These are phyloP conservation scores for Gnatocerus cornutus DNA, from an alignment of 2,888 invertebrate genomes.

Conservation along the genomic window DNA sequence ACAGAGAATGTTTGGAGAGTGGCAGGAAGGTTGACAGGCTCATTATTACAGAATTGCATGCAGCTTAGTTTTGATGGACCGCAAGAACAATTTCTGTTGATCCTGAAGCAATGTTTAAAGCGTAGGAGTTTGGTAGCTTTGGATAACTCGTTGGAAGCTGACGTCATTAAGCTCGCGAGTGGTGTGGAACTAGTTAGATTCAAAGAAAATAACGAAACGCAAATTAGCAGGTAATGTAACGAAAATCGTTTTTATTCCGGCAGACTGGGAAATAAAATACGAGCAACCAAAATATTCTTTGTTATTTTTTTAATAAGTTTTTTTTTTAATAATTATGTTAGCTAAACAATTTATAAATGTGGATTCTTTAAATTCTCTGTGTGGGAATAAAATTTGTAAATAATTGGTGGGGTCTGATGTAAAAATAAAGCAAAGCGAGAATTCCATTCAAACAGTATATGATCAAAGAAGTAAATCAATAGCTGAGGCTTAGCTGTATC, in stretches of 20 bases:
- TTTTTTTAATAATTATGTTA: too few relatives aligned
- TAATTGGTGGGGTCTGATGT: neutral
- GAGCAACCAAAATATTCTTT: too few relatives aligned
- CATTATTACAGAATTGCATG: conserved; percentile 58
- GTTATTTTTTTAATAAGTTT: too few relatives aligned
- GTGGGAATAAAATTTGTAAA: neutral
- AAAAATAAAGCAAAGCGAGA: conserved; percentile 15
- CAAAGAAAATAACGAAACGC: conserved; percentile 69
- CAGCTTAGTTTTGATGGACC: conserved; percentile 43
- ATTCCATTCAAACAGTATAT: conserved; percentile 21
- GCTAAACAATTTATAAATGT: too few relatives aligned
- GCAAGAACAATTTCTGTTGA: conserved; percentile 50
- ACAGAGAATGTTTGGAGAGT: conserved; percentile 54
- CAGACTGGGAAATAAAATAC: too few relatives aligned
- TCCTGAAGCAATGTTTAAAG: conserved; percentile 70
- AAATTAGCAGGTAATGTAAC: conserved; percentile 33
- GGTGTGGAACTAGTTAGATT: conserved; percentile 78
- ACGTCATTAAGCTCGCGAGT: conserved; percentile 77
- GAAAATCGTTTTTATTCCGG: conserved; percentile 2
- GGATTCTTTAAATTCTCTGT: too few relatives aligned
- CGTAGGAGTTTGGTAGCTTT: conserved; percentile 75
- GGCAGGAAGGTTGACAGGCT: conserved; percentile 57
- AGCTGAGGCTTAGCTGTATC: conserved; percentile 22
- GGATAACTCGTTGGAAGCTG: conserved; percentile 76
- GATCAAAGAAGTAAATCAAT: conserved; percentile 40